phyloP scores from a whole-genome alignment of 2,888 invertebrate species.

The Perizoma flavofasciatum region DNA sequence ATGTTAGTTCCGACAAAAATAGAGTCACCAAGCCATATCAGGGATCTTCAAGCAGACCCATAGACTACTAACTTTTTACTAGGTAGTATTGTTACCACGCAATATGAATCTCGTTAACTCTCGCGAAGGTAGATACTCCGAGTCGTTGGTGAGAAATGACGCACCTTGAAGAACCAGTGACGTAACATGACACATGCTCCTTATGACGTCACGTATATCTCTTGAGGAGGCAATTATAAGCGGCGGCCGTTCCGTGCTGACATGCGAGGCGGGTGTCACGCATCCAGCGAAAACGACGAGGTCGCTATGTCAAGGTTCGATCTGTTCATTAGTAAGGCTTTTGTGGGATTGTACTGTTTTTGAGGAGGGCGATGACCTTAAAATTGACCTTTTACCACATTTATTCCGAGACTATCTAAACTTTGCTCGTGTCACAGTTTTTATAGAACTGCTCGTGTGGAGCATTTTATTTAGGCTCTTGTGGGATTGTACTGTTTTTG shows the following conservation, averaged over 20 bases:
- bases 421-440: too few relatives aligned
- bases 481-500: slow-evolving; percentile 9
- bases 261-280: slow-evolving; percentile 64
- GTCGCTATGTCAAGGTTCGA: slow-evolving; percentile 41
- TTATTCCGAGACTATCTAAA: too few relatives aligned
- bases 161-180: slow-evolving; percentile 7
- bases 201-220: slow-evolving; percentile 38
- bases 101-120: too few relatives aligned
- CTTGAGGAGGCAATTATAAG: slow-evolving; percentile 48
- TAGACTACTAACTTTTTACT: too few relatives aligned
- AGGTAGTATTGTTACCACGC: too few relatives aligned
- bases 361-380: slow-evolving; percentile 6
- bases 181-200: slow-evolving; percentile 34
- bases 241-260: slow-evolving; percentile 51
- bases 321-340: slow-evolving; percentile 28
- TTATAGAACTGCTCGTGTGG: too few relatives aligned
- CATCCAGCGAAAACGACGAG: slow-evolving; percentile 57
- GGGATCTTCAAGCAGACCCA: too few relatives aligned
- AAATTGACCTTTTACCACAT: too few relatives aligned
- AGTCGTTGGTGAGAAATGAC: too few relatives aligned
- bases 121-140: too few relatives aligned
- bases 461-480: slow-evolving; percentile 19
- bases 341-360: slow-evolving; percentile 7
- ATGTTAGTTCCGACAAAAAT: too few relatives aligned
- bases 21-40: too few relatives aligned